Conservation (phyloP, 2,888 invertebrate species). For the Sisyra nigra region DNA sequence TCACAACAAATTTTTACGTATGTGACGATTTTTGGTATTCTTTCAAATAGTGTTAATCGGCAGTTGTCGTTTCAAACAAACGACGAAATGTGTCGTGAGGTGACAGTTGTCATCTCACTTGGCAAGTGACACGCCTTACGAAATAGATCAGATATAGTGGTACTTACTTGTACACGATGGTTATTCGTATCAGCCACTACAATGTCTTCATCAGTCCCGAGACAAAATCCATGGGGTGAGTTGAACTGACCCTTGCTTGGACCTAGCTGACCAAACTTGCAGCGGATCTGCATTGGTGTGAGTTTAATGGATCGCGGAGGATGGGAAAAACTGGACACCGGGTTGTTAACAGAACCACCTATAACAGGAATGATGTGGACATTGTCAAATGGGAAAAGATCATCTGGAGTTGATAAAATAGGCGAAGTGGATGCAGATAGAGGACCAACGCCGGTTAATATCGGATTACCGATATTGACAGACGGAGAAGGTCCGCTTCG, state of each 20-base stretch:
- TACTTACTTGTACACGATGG: slow-evolving; percentile 75
- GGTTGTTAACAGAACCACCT: slow-evolving; percentile 25
- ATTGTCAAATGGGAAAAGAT: slow-evolving; percentile 26
- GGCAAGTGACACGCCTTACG: not conserved
- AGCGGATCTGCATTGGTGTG: slow-evolving; percentile 73
- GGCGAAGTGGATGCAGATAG: slow-evolving; percentile 46
- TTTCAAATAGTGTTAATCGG: no score
- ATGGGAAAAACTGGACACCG: slow-evolving; percentile 34
- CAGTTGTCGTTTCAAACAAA: not conserved
- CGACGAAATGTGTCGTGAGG: not conserved
- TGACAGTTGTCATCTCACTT: no score
- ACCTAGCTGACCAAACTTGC: slow-evolving; percentile 88
- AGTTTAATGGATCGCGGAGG: slow-evolving; percentile 52
- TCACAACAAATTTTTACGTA: no score
- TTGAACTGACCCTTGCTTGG: slow-evolving; percentile 89
- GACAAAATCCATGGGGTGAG: slow-evolving; percentile 93
- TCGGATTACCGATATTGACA: slow-evolving; percentile 20
- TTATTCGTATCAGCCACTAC: slow-evolving; percentile 95
- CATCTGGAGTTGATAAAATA: slow-evolving; percentile 32
- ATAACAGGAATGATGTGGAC: slow-evolving; percentile 25
- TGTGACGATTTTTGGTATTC: no score
- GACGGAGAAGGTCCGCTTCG: slow-evolving; percentile 40
- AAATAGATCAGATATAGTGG: not conserved
- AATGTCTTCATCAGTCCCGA: slow-evolving; percentile 89
- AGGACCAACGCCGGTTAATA: slow-evolving; percentile 39